These are phyloP conservation scores for Raja brachyura DNA, from an alignment of 2,113 vertebrate species.

Conservation along the genomic window DNA sequence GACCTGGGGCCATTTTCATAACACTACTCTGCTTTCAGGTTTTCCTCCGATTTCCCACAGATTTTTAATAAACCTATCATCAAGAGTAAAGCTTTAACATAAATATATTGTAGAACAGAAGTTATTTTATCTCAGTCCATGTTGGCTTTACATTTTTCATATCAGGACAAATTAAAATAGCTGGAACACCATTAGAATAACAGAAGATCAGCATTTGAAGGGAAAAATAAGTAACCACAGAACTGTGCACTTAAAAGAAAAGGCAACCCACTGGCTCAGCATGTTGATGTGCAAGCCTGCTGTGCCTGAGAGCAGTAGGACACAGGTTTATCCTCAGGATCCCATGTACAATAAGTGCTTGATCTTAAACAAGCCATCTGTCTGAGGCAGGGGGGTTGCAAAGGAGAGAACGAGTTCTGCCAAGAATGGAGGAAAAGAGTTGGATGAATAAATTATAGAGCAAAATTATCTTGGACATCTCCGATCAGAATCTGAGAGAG, in stretches of 20 bases:
- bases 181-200: conserved; percentile 14
- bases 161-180: conserved; percentile 18
- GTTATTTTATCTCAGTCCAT: neutral
- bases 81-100: conserved; percentile 23
- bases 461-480: conserved; percentile 12
- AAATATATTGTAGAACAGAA: neutral
- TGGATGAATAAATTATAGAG: conserved; percentile 25
- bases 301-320: conserved; percentile 35
- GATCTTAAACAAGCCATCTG: conserved; percentile 38
- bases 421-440: conserved; percentile 24
- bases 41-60: conserved; percentile 25
- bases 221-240: neutral
- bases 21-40: conserved; percentile 4
- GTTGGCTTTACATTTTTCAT: neutral
- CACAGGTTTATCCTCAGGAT: conserved; percentile 36
- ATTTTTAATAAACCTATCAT: conserved; percentile 18
- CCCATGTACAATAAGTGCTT: conserved; percentile 38
- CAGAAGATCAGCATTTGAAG: conserved; percentile 29
- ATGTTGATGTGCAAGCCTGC: conserved; percentile 36
- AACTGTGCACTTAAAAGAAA: conserved; percentile 31
- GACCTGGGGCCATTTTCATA: conserved; percentile 28
- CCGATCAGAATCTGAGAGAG: neutral
- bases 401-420: conserved; percentile 27
- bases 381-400: conserved; percentile 28
- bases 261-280: conserved; percentile 32